phyloP scores from a whole-genome alignment of 2,113 vertebrate species.

The Turdus rufiventris region DNA sequence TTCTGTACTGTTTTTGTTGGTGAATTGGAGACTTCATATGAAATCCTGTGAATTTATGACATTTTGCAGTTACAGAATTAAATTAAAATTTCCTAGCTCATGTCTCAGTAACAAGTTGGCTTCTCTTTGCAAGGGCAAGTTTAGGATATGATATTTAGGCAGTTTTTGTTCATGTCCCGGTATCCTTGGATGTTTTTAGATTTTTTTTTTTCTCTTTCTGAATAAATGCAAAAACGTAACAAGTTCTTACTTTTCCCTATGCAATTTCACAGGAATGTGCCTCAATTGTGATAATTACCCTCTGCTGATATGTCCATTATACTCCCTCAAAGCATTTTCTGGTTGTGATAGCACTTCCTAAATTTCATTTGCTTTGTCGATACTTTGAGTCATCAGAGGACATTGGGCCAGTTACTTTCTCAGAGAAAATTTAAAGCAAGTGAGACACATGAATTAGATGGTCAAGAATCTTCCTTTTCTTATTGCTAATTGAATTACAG shows the following conservation, averaged over 20 bases:
- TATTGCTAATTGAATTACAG: neutral
- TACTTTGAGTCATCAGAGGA: neutral
- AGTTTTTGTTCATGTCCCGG: neutral
- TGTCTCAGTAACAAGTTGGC: neutral
- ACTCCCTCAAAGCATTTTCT: neutral
- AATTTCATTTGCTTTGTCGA: slow-evolving; percentile 9
- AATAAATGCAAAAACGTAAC: neutral
- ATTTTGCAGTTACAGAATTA: neutral
- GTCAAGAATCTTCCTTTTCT: neutral
- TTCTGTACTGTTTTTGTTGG: neutral
- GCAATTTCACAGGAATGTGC: neutral
- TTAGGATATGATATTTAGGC: neutral
- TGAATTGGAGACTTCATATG: neutral
- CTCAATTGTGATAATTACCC: neutral
- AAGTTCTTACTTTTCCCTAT: neutral
- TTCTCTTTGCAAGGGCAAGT: neutral
- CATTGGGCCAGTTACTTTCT: neutral
- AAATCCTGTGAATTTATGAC: neutral
- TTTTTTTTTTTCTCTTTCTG: neutral
- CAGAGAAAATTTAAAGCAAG: neutral
- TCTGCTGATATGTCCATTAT: neutral
- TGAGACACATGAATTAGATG: neutral
- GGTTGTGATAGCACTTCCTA: neutral
- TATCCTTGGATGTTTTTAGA: neutral
- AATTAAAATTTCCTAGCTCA: neutral